These are phyloP conservation scores for Venustoraphidia nigricollis DNA, from an alignment of 2,888 invertebrate genomes.

Conservation along the genomic window DNA sequence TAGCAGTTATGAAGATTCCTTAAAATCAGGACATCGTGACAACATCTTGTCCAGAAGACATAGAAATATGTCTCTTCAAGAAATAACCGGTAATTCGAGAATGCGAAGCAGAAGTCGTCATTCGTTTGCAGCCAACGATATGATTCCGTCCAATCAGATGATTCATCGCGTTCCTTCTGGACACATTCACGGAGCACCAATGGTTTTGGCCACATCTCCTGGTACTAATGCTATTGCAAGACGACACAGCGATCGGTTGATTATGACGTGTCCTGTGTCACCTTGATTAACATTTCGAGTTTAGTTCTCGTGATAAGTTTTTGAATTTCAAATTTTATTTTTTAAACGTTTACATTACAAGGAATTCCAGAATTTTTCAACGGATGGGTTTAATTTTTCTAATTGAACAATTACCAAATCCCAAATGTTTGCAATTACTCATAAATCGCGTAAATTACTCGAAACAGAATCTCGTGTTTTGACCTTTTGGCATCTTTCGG, in stretches of 20 bases:
- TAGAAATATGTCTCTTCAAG: no score
- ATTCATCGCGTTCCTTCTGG: constrained; percentile 1
- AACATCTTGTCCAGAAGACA: no score
- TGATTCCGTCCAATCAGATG: background rate
- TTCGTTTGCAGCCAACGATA: constrained; percentile 1
- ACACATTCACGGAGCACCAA: background rate
- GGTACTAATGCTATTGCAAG: background rate
- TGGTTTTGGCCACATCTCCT: background rate
- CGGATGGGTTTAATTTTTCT: no score
- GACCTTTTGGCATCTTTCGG: no score
- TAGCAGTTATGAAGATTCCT: constrained; percentile 68
- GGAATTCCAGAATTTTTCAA: background rate
- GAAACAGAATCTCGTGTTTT: no score
- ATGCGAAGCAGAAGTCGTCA: background rate
- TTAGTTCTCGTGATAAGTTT: no score
- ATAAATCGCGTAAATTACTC: no score
- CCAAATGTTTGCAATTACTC: no score
- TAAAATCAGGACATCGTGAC: constrained; percentile 37
- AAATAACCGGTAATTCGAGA: no score
- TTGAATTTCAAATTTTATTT: no score
- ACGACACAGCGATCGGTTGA: constrained; percentile 3
- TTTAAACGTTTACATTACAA: no score
- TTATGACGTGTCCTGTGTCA: background rate
- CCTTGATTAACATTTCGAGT: background rate
- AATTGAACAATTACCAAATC: no score